A percentile compares a stretch with the other conserved stretches of the same genome.
Evolutionary conservation across 2,797 vertebrate species (phyloP).

Genomic region (Mus spretus): DNA sequence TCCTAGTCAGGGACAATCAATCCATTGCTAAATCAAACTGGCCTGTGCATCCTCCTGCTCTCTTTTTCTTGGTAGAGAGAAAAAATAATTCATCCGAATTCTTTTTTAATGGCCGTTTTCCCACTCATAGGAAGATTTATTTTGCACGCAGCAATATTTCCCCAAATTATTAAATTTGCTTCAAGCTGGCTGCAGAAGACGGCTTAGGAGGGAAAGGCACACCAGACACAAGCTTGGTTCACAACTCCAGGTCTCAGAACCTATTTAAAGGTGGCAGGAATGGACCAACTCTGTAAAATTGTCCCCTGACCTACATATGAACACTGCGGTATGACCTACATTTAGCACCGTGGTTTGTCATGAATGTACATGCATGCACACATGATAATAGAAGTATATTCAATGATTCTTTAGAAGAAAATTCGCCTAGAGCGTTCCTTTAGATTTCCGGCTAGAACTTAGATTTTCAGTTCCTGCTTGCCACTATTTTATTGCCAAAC

Average conservation of each 20-base stretch:
- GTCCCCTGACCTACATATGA: background rate
- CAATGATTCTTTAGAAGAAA: background rate
- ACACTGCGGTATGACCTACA: background rate
- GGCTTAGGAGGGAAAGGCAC: background rate
- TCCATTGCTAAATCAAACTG: background rate
- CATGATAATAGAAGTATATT: background rate
- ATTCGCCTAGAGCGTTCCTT: background rate
- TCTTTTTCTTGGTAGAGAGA: conserved; percentile 27
- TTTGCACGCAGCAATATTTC: conserved; percentile 13
- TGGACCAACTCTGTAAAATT: background rate
- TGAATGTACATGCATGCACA: background rate
- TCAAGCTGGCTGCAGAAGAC: background rate
- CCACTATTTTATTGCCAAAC: background rate
- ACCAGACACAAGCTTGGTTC: background rate
- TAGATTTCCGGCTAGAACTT: conserved; percentile 33
- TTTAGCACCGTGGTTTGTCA: background rate
- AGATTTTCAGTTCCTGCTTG: background rate
- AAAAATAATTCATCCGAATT: background rate
- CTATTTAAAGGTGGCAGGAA: background rate
- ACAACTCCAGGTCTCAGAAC: background rate
- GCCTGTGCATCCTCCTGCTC: background rate
- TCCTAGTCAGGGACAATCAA: background rate
- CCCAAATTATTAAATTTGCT: conserved; percentile 1
- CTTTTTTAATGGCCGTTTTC: background rate
- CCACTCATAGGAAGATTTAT: conserved; percentile 7